Base-by-base conservation (phyloP, 2,888 invertebrate species). In the Cetonia aurata region DNA sequence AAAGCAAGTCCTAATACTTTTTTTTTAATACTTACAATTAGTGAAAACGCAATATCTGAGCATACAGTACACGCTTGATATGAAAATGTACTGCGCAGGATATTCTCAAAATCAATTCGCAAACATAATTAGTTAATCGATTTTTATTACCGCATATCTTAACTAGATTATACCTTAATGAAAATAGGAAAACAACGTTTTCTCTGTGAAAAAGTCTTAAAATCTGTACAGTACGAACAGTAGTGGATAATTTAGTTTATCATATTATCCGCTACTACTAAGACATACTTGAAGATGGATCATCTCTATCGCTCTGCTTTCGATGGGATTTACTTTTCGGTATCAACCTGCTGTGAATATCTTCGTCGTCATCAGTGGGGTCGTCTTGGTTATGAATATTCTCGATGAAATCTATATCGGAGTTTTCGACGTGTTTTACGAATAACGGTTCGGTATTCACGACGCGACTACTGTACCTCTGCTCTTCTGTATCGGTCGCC, bases 251-350 rank as follows among this genome's bases (percentile, higher is more conserved):
- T 44, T 17, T 6, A 44, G n/a, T 57, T 37, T 12, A 37, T 17
- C 25, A 19, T 41, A 62, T 65, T 46, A 41, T 59, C 55, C 71
- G 68, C 71, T 69, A 81, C 75, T 81, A 82, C 84, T 86, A 86
- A 81, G 86, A 85, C 85, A 86, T 86, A 69, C 85, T 85, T 41
- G 85, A 85, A 41, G 85, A 85, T 17, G 85, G 84, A 77, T 85
- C 85, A 74, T 86, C 86, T 19, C 79, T 83, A 73, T 85, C 85
- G 3, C 79, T 78, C 41, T 80, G 83, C 50, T 72, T 70, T 72
- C 55, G n/a, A 53, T 19, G 37, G 31, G 15, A 62, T 33, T 44
- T 48, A 13, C 13, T 15, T 25, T 56, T 56, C 31, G 46, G 37
- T 53, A 55, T 52, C 59, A 62, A 67, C 56, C 72, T 69, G 67